Base-by-base conservation (phyloP, 2,888 invertebrate species). In the Drosophila putrida region DNA sequence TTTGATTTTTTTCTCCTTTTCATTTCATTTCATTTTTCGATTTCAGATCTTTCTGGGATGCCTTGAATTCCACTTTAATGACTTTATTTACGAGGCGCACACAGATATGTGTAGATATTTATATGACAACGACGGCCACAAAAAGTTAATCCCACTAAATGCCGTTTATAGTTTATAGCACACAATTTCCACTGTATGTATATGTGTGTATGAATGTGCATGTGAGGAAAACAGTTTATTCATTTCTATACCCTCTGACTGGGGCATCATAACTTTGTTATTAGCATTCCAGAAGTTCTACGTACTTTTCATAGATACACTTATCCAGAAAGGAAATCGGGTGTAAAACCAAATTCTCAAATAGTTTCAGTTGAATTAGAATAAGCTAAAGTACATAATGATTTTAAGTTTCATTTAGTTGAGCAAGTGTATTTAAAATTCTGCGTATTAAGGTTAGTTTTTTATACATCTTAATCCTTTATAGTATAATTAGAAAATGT, bases 91-190 rank as follows among this genome's bases (percentile, higher is more conserved):
- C 86, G 90, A 73, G 78, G 67, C 89, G 71, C 75, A 47, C 80
- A 85, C 59, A 70, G 88, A 54, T 54, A 82, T 69, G 86, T 85
- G 68, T 71, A 79, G 80, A 82, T 78, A 73, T 78, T 68, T 79
- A 80, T 87, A 85, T 85, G 82, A 76, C 81, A 82, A 71, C 76
- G 82, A 59, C 82, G 88, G 76, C 81, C 85, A 76, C 84, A 81
- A 79, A 80, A 81, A 75, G 81, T 77, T 88, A 90, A 90, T 88
- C 79, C 88, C 75, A 76, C 82, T 82, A 90, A 91, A 90, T 87
- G 89, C 85, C 77, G 82, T 70, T 88, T 82, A 89, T 88, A 90
- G 89, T 86, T 89, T 89, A 88, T 88, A 84, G 83, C 87, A 71
- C 70, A 69, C 75, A 62, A 50, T 67, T 54, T 46, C 50, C 35